phyloP scores from a whole-genome alignment of 2,888 invertebrate species.

The Scaptomyza polygonia region DNA sequence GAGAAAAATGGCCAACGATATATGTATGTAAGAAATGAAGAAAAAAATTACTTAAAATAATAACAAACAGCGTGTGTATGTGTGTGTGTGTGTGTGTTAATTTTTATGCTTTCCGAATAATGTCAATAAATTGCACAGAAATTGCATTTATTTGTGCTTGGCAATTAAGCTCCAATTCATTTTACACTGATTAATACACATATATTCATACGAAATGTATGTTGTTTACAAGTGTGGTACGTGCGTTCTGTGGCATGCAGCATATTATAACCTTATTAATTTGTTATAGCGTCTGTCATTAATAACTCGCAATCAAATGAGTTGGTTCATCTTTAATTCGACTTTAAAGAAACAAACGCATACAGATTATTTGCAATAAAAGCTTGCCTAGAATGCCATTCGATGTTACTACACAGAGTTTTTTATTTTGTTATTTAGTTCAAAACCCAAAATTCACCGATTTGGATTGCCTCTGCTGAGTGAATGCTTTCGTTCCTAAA shows the following conservation, averaged over 20 bases:
- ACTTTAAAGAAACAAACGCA: conserved; percentile 27
- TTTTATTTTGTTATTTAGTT: too few species aligned
- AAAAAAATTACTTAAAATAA: not conserved
- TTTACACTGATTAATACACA: conserved; percentile 25
- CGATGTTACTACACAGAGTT: too few species aligned
- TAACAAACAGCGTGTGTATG: not conserved
- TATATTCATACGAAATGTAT: not conserved
- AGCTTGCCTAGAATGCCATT: too few species aligned
- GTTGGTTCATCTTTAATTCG: not conserved
- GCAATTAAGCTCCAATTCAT: conserved; percentile 58
- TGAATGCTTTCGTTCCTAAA: too few species aligned
- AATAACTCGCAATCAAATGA: not conserved
- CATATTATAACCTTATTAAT: conserved; percentile 7
- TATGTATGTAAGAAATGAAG: not conserved
- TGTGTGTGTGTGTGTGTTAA: too few species aligned
- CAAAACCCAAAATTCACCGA: too few species aligned
- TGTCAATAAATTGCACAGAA: conserved; percentile 32
- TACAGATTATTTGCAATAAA: not conserved
- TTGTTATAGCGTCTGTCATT: not conserved
- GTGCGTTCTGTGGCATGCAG: not conserved
- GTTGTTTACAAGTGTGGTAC: not conserved
- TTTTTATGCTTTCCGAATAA: conserved; percentile 43
- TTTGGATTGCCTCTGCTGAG: too few species aligned
- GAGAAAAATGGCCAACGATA: conserved; percentile 15
- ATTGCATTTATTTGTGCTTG: conserved; percentile 31